phyloP scores from a whole-genome alignment of 2,113 vertebrate genomes.

The Dendrocopos noguchii region DNA sequence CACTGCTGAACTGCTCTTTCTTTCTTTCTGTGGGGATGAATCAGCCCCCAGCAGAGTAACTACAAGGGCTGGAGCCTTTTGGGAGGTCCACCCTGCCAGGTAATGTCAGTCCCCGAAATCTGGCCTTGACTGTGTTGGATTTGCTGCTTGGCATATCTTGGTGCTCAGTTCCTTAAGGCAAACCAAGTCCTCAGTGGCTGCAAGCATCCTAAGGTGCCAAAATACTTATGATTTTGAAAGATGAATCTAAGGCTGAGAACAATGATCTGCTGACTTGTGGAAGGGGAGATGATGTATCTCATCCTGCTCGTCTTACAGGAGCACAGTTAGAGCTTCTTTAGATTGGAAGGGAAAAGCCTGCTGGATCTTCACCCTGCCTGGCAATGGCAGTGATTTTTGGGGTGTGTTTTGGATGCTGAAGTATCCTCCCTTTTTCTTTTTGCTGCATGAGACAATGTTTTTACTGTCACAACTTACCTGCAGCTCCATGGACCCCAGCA shows the following conservation, averaged over 20 bases:
- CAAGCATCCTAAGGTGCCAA: background rate
- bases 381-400: background rate
- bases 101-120: background rate
- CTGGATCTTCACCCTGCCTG: background rate
- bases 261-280: background rate
- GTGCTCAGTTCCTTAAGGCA: background rate
- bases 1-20: background rate
- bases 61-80: background rate
- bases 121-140: background rate
- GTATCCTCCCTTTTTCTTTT: background rate
- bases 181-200: background rate
- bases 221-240: background rate
- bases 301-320: background rate
- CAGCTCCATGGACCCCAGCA: background rate
- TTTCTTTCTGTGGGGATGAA: background rate
- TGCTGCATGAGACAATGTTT: background rate
- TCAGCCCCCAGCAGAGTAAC: background rate
- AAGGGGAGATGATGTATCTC: background rate
- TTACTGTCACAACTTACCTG: background rate
- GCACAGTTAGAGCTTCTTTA: rapidly evolving
- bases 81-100: background rate
- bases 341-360: background rate
- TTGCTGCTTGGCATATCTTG: background rate
- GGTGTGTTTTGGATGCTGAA: background rate
- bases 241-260: background rate